Evolutionary conservation across 2,797 vertebrate genomes (phyloP), one percentile per base, ranked within the genome.

Genomic region (Lacerta bilineata): DNA sequence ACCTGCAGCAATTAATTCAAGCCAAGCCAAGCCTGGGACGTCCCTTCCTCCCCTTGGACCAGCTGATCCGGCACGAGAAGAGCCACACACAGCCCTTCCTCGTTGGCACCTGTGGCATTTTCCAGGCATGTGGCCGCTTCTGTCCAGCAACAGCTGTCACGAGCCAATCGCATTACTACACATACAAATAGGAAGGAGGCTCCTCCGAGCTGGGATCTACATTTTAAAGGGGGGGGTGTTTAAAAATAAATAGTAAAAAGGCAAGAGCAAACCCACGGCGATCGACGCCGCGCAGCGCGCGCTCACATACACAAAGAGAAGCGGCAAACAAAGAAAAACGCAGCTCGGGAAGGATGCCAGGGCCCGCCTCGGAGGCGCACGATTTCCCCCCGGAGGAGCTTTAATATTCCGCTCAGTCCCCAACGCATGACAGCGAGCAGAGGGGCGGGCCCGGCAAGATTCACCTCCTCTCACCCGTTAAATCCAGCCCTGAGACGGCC

Each of bases 61-160:
- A 13, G 27, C 23, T 10, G 3, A 33, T 55, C 33, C 43, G 5
- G 33, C 66, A 39, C 15, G 8, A 71, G n/a, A 72, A 3, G 68
- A 71, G 66, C 10, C 43, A 29, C 23, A 36, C 43, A 39, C 33
- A 36, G 33, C 71, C 50, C 15, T 8, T 8, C 41, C 71, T 71
- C 68, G 77, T 75, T 29, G 88, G 82, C 95, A 95, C 95, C 95
- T 94, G 96, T 93, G 91, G 95, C 95, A 86, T 43, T 72, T 83
- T 59, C 87, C 8, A 36, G 74, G 69, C 92, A 88, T 88, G 83
- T 66, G 59, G 27, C 61, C 33, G 46, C 23, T 71, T 77, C 88
- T 46, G 74, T 85, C 88, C 85, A 77, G 46, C 41, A 33, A 68
- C 93, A 95, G 92, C 92, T 87, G 91, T 89, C 91, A 80, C 87